Evolutionary conservation across 2,113 vertebrate species (phyloP).

Genomic region (Pterocles gutturalis): DNA sequence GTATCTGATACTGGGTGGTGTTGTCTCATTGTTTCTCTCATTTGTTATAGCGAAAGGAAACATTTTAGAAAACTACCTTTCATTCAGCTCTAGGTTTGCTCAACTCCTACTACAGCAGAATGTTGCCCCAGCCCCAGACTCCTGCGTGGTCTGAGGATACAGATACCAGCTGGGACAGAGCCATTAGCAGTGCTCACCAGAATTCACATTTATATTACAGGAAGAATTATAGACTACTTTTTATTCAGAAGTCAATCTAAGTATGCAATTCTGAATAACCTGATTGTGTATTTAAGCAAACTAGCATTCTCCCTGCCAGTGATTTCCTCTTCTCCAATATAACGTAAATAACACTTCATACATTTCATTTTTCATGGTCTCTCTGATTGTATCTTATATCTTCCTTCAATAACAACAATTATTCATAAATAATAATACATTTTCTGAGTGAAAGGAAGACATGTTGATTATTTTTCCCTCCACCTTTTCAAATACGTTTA

Average conservation of each 20-base stretch:
- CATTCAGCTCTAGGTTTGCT: not conserved
- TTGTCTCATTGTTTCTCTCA: not conserved
- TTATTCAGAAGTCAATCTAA: constrained; percentile 24
- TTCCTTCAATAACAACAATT: not conserved
- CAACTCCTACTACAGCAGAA: not conserved
- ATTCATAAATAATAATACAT: constrained; percentile 43
- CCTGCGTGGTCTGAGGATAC: not conserved
- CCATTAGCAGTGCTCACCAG: not conserved
- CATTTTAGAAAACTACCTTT: not conserved
- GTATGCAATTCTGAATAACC: not conserved
- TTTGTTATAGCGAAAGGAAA: not conserved
- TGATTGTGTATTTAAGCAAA: constrained; percentile 51
- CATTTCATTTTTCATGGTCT: not conserved
- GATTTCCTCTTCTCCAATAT: not conserved
- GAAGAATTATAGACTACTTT: not conserved
- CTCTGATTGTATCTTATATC: constrained; percentile 4
- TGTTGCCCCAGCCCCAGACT: not conserved
- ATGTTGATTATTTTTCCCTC: not conserved
- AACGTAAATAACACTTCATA: constrained; percentile 20
- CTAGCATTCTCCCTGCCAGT: not conserved
- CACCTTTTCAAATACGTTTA: not conserved
- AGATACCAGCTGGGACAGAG: not conserved
- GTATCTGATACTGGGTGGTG: not conserved
- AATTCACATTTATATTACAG: not conserved
- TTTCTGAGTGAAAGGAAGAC: constrained; percentile 1